These are phyloP conservation scores for Chironomus tentans DNA, from an alignment of 2,888 invertebrate genomes.

Conservation along the genomic window DNA sequence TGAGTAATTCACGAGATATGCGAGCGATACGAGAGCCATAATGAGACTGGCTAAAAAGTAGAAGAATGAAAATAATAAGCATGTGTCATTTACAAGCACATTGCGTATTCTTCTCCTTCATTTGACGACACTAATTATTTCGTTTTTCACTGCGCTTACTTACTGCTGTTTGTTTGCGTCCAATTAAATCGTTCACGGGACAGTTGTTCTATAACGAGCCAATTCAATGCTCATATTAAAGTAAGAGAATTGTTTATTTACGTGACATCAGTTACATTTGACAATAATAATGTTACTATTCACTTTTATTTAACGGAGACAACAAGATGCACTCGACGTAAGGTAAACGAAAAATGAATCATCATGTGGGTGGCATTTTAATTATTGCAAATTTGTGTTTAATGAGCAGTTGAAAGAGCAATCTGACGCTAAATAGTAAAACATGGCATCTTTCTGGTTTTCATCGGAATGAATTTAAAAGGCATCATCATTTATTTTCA, in stretches of 20 bases:
- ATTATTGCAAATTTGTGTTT: constrained; percentile 22
- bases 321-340: background rate
- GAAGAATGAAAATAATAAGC: constrained; percentile 1
- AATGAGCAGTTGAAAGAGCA: constrained; percentile 25
- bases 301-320: too few relatives aligned
- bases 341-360: background rate
- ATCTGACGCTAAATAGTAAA: background rate
- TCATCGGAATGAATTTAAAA: background rate
- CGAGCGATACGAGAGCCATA: background rate
- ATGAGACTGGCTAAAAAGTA: background rate
- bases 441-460: background rate
- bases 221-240: background rate
- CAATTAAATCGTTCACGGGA: constrained; percentile 24
- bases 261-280: background rate
- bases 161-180: background rate
- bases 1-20: background rate
- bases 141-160: background rate
- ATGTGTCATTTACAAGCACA: constrained; percentile 18
- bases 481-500: constrained; percentile 4
- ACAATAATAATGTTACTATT: too few relatives aligned
- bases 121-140: constrained; percentile 3
- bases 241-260: constrained; percentile 16
- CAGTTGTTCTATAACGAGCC: background rate
- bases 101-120: background rate
- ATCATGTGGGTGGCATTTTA: constrained; percentile 16